These are phyloP conservation scores for Hymenochirus boettgeri DNA, from an alignment of 2,113 vertebrate species.

Conservation along the genomic window DNA sequence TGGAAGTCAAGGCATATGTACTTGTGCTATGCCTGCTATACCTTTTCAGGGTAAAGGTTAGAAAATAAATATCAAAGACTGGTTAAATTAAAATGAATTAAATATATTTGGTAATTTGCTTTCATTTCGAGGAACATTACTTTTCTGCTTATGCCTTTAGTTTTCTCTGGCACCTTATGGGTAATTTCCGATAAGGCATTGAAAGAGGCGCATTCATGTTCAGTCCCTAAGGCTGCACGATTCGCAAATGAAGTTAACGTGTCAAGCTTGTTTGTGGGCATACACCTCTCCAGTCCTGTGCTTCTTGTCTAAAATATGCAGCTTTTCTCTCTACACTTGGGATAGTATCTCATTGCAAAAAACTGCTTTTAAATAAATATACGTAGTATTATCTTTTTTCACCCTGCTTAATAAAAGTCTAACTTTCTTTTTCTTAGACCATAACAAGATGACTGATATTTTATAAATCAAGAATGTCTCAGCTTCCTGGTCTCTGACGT, in stretches of 20 bases:
- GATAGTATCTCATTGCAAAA: not conserved
- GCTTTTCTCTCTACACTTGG: not conserved
- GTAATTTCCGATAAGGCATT: not conserved
- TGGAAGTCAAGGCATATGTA: no score
- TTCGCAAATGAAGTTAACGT: slow-evolving; percentile 1
- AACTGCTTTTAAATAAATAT: not conserved
- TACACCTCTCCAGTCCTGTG: slow-evolving; percentile 14
- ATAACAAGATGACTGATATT: not conserved
- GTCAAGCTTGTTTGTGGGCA: slow-evolving; percentile 11
- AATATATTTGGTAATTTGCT: no score
- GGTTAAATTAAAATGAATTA: no score
- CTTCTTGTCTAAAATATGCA: slow-evolving; percentile 5
- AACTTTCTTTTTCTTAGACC: no score
- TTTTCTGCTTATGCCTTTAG: no score
- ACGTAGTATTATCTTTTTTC: not conserved
- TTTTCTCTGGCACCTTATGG: not conserved
- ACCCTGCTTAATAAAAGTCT: not conserved
- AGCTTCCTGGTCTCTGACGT: not conserved
- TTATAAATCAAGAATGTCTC: not conserved
- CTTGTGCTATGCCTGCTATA: no score
- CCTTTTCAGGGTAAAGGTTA: no score
- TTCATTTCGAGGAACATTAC: no score
- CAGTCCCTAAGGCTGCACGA: not conserved
- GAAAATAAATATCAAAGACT: no score
- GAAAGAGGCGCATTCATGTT: slow-evolving; percentile 4